These are phyloP conservation scores for Rousettus leschenaultii DNA, from an alignment of 2,113 vertebrate genomes.

Conservation along the genomic window DNA sequence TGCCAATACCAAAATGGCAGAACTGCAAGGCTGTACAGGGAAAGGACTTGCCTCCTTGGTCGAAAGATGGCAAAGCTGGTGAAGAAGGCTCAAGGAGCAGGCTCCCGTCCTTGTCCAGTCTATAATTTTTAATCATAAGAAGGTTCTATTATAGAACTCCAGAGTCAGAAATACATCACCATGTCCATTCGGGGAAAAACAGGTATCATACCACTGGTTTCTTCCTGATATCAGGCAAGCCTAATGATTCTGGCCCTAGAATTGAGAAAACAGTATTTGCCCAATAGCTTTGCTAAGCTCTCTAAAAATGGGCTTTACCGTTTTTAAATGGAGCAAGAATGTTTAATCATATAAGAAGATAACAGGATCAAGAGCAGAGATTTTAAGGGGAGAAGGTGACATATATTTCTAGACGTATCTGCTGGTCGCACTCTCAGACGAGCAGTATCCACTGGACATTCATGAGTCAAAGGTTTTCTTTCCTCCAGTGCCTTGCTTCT, in stretches of 20 bases:
- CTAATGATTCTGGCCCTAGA: background rate
- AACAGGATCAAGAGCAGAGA: background rate
- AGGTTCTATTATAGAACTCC: background rate
- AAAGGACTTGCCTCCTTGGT: background rate
- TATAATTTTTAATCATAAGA: background rate
- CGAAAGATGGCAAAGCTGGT: no score
- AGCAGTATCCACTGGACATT: background rate
- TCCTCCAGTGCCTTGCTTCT: background rate
- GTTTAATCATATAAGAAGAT: background rate
- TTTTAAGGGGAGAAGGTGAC: background rate
- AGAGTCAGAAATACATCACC: background rate
- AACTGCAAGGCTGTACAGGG: background rate
- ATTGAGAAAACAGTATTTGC: background rate
- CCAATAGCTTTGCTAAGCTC: background rate
- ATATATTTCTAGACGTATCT: background rate
- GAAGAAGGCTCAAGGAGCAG: background rate
- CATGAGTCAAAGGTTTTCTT: background rate
- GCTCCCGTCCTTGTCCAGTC: background rate
- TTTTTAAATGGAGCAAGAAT: background rate
- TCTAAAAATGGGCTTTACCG: background rate
- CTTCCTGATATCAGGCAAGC: background rate
- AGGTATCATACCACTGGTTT: background rate
- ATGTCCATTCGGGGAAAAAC: background rate
- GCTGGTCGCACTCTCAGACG: background rate
- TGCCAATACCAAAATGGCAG: background rate